phyloP scores from a whole-genome alignment of 2,113 vertebrate genomes.

The Ictidomys tridecemlineatus region DNA sequence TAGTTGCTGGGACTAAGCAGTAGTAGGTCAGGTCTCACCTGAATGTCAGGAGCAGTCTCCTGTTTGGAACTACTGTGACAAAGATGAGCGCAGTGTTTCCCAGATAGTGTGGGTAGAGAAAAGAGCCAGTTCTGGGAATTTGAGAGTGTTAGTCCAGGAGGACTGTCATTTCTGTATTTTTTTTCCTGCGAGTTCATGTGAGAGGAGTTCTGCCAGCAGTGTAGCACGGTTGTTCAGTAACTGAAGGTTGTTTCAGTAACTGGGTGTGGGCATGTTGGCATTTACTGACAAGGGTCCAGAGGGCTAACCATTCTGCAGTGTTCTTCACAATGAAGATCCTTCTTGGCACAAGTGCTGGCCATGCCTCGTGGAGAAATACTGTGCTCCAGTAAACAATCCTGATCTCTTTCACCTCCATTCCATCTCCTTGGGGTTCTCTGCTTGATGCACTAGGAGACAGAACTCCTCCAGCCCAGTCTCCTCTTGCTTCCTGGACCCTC shows the following conservation, averaged over 20 bases:
- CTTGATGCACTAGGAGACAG: background rate
- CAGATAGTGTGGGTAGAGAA: background rate
- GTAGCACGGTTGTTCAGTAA: background rate
- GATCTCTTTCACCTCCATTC: background rate
- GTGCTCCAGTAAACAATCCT: background rate
- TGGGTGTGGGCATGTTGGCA: too few relatives aligned
- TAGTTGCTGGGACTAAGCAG: background rate
- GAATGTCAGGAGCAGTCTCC: background rate
- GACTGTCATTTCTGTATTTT: background rate
- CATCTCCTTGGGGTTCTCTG: background rate
- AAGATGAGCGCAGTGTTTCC: background rate
- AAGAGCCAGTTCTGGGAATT: too few relatives aligned
- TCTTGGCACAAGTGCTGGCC: background rate
- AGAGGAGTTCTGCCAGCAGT: background rate
- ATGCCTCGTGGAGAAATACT: background rate
- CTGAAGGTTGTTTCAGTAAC: background rate
- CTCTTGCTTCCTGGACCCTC: background rate
- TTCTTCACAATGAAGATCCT: background rate
- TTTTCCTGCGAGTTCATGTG: background rate
- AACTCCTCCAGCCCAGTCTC: background rate
- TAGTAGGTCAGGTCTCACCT: background rate
- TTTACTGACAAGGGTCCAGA: background rate
- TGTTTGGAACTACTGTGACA: background rate
- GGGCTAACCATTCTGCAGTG: background rate
- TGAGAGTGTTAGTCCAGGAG: background rate